Conservation (phyloP, 2,113 vertebrate genomes). For the Hemibagrus wyckioides region DNA sequence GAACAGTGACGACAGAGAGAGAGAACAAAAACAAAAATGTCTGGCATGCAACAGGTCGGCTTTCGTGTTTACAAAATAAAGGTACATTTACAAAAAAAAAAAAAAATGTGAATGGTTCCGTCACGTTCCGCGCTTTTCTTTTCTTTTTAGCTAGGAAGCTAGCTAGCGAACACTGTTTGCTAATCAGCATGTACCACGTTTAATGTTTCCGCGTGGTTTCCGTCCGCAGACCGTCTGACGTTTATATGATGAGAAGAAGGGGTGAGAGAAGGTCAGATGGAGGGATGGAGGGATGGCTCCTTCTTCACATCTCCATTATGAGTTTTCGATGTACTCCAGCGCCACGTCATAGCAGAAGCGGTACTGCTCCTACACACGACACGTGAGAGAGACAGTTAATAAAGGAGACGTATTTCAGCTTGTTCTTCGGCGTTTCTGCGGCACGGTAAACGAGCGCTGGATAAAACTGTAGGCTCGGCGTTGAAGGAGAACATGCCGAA, state of each 20-base stretch:
- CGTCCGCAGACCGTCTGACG: not conserved
- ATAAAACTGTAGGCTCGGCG: no score
- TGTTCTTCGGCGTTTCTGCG: not conserved
- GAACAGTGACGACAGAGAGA: constrained; percentile 49
- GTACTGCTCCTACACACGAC: constrained; percentile 86
- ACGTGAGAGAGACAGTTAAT: not conserved
- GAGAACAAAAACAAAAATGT: constrained; percentile 66
- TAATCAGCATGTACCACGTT: not conserved
- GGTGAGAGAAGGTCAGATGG: not conserved
- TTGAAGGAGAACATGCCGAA: not conserved
- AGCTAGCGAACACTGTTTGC: not conserved
- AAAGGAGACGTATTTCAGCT: not conserved
- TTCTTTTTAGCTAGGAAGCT: not conserved
- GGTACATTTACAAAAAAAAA: constrained; percentile 64
- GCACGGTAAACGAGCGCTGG: no score
- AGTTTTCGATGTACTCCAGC: constrained; percentile 93
- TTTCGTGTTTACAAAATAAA: constrained; percentile 61
- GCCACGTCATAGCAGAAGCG: constrained; percentile 98
- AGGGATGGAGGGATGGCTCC: not conserved
- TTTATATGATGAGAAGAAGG: not conserved
- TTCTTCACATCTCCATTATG: constrained; percentile 70
- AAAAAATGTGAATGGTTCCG: not conserved
- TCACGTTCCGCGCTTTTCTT: not conserved
- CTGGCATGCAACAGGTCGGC: constrained; percentile 79
- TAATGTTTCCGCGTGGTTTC: not conserved